phyloP scores from a whole-genome alignment of 2,113 vertebrate genomes.

The Chelonoidis abingdonii region DNA sequence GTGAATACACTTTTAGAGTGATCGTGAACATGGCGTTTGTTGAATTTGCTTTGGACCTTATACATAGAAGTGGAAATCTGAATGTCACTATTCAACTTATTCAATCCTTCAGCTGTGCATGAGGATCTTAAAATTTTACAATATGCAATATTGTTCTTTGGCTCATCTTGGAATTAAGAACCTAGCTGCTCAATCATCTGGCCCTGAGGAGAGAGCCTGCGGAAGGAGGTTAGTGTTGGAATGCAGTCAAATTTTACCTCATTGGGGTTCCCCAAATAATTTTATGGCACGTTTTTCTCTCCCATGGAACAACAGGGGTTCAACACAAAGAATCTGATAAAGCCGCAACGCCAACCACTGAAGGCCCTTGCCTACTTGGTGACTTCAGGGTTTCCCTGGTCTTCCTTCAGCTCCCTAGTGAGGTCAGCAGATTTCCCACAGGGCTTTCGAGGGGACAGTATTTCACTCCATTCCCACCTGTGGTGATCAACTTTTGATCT shows the following conservation, averaged over 20 bases:
- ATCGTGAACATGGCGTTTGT: neutral
- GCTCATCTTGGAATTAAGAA: neutral
- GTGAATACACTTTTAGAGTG: neutral
- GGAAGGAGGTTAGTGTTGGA: neutral
- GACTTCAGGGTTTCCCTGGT: neutral
- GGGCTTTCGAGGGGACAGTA: neutral
- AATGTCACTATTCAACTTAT: neutral
- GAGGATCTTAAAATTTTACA: neutral
- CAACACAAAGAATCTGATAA: neutral
- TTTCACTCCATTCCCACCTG: neutral
- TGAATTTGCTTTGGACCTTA: neutral
- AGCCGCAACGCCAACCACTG: fast-evolving
- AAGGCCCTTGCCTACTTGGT: neutral
- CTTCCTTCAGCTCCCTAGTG: neutral
- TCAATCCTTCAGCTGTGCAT: neutral
- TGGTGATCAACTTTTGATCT: neutral
- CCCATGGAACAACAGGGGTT: neutral
- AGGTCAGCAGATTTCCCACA: neutral
- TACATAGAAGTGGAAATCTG: neutral
- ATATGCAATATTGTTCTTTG: neutral
- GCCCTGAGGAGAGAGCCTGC: neutral
- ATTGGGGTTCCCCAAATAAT: neutral
- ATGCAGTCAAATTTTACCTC: neutral
- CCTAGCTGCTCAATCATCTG: neutral
- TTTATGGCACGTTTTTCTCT: neutral